Evolutionary conservation across 2,113 vertebrate genomes (phyloP), one percentile per base, ranked within the genome.

Genomic region (Trochalopteron elliotii): DNA sequence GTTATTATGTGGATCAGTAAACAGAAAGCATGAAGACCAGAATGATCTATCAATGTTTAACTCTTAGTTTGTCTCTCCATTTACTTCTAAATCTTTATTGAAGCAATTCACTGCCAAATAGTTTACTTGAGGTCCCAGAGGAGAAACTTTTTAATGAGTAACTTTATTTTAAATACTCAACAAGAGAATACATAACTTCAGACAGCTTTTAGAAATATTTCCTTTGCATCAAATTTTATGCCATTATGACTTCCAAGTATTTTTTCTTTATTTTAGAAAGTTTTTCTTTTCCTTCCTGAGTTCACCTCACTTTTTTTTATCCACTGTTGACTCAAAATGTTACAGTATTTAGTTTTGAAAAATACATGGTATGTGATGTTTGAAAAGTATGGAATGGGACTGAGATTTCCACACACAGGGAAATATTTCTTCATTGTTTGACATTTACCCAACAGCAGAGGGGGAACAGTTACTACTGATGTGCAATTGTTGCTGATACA

Each of bases 341-440:
- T 65, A 53, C 25, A n/a, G 22, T n/a, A 85, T 76, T 90, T 79
- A 50, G 27, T 55, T 96, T 65, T 67, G 40, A 94, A 87, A 87
- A 59, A 42, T 56, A 91, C 9, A 11, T 92, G 56, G 15, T 85
- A 71, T 93, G 65, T 76, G 53, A 57, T 83, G 33, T 85, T 93
- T 96, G 71, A 89, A 78, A 96, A 83, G 53, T 59, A 50, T 50
- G 61, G 23, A 79, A 55, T 61, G 31, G 30, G 39, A 24, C 71
- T 89, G 30, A 87, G 52, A 87, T 83, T 93, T 95, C 44, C 31
- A 79, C 61, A 76, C 12, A 56, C 4, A 68, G 22, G 65, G 39
- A 87, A 70, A 75, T 91, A 93, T 85, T 89, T 94, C 69, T 82
- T 89, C 37, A 27, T 40, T 89, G 91, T 91, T 93, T 97, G 84